phyloP scores from a whole-genome alignment of 64 coral and sea anemone genomes.

The Anthopleura sola region DNA sequence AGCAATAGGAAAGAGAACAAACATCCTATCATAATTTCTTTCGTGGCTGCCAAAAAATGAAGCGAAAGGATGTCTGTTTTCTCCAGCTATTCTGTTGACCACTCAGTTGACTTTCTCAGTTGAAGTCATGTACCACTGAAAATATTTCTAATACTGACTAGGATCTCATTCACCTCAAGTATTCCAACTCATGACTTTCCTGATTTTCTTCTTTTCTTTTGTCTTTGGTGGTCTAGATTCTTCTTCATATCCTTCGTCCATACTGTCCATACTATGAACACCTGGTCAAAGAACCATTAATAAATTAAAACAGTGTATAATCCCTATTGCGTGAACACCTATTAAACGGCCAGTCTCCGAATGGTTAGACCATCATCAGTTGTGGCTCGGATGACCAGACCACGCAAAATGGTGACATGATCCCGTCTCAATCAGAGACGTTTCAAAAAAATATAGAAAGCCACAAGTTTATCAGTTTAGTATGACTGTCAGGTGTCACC shows the following conservation, averaged over 20 bases:
- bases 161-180: conserved; percentile 8
- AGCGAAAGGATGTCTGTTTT: too few species aligned
- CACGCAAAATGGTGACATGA: too few species aligned
- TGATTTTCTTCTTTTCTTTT: conserved; percentile 62
- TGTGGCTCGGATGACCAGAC: too few species aligned
- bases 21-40: too few species aligned
- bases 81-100: background rate
- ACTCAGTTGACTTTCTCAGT: background rate
- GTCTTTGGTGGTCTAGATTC: conserved; percentile 12
- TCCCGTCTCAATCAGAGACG: too few species aligned
- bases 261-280: background rate
- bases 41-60: background rate
- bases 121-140: background rate
- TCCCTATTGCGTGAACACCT: too few species aligned
- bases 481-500: too few species aligned
- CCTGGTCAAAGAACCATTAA: conserved; percentile 1
- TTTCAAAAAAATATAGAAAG: too few species aligned
- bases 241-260: conserved; percentile 36
- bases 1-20: too few species aligned
- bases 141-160: background rate
- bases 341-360: too few species aligned
- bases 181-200: conserved; percentile 72
- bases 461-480: too few species aligned
- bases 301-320: background rate
- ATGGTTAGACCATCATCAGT: too few species aligned